These are phyloP conservation scores for Opisthocomus hoazin DNA, from an alignment of 2,113 vertebrate species.

Conservation along the genomic window DNA sequence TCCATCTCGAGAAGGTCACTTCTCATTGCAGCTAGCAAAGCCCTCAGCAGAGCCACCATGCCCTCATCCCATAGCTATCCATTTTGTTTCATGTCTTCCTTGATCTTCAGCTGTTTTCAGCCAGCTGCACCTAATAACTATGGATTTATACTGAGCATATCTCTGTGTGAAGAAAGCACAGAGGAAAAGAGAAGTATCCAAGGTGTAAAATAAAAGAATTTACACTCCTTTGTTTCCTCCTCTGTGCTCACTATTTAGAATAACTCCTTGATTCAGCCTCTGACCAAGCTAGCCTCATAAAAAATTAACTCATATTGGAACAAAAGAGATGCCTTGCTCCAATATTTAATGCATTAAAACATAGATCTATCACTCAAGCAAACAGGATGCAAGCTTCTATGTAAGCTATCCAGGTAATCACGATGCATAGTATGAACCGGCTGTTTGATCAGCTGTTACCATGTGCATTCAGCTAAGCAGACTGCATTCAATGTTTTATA, in stretches of 20 bases:
- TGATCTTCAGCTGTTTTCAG: neutral
- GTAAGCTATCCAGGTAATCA: conserved; percentile 32
- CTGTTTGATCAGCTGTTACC: conserved; percentile 64
- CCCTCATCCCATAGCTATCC: neutral
- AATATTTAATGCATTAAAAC: neutral
- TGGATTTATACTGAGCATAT: neutral
- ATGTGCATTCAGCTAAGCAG: neutral
- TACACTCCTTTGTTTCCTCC: neutral
- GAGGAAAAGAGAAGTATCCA: neutral
- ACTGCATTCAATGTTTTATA: neutral
- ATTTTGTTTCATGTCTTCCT: neutral
- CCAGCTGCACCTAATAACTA: neutral
- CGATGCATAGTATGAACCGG: conserved; percentile 1
- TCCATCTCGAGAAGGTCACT: neutral
- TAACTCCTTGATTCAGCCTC: neutral
- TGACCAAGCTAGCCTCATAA: neutral
- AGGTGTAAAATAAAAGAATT: neutral
- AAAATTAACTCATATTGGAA: neutral
- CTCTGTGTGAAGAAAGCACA: neutral
- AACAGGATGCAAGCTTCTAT: neutral
- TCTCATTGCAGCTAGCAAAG: neutral
- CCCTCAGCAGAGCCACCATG: neutral
- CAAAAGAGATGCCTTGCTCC: conserved; percentile 8
- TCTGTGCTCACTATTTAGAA: neutral
- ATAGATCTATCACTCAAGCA: conserved; percentile 16